A percentile compares a stretch with the other conserved stretches of the same genome.
These are phyloP conservation scores for Tenthredo distinguenda DNA, from an alignment of 2,888 invertebrate species.

Conservation along the genomic window DNA sequence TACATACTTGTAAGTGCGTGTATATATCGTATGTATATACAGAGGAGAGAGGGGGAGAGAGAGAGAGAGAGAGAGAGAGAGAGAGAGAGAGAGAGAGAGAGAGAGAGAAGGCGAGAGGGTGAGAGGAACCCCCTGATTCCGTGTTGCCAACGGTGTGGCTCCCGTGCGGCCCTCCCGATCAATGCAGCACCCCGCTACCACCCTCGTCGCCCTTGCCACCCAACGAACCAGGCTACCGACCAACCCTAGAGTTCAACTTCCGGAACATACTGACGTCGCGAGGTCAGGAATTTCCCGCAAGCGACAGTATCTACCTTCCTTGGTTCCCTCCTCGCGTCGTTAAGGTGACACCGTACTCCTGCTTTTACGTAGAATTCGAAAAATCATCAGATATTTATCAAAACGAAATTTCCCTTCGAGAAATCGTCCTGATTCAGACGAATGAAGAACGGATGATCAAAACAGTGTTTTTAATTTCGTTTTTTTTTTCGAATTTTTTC, in stretches of 20 bases:
- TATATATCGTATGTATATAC: neutral
- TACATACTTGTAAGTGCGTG: neutral
- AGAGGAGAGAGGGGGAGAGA: neutral
- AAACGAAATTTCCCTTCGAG: too few relatives aligned
- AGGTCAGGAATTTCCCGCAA: conserved; percentile 44
- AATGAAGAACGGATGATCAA: too few relatives aligned
- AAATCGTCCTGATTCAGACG: too few relatives aligned
- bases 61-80: neutral
- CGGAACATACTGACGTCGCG: conserved; percentile 54
- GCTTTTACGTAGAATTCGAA: neutral
- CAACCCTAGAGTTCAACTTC: conserved; percentile 57
- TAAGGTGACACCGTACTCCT: neutral
- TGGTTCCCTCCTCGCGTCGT: neutral
- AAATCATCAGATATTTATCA: too few relatives aligned
- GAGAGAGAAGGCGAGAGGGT: neutral
- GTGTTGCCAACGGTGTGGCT: conserved; percentile 46
- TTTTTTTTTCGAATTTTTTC: too few relatives aligned
- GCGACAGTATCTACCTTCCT: conserved; percentile 13
- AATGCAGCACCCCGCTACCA: conserved; percentile 69
- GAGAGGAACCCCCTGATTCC: conserved; percentile 40
- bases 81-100: conserved; percentile 12
- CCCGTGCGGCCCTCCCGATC: conserved; percentile 68
- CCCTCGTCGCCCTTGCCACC: conserved; percentile 47
- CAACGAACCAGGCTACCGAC: conserved; percentile 67
- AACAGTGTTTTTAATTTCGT: too few relatives aligned